These are phyloP conservation scores for Reticulitermes speratus DNA, from an alignment of 1,140 invertebrate genomes.

Conservation along the genomic window DNA sequence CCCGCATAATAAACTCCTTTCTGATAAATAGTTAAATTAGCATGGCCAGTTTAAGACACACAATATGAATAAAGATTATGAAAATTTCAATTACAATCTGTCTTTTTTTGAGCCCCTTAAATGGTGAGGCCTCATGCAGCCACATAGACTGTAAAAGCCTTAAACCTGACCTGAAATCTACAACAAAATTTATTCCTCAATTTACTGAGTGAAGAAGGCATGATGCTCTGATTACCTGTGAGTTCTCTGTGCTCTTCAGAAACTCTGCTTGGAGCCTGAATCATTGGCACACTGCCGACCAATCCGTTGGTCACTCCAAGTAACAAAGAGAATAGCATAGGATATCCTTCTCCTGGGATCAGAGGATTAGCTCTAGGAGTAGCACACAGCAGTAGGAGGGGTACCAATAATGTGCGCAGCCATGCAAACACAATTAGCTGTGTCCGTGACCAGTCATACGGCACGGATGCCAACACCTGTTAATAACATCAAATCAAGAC, in stretches of 20 bases:
- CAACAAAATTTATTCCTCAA: background rate
- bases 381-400: slow-evolving; percentile 75
- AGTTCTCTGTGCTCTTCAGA: slow-evolving; percentile 73
- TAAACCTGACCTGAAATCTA: background rate
- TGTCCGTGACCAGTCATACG: slow-evolving; percentile 74
- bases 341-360: slow-evolving; percentile 66
- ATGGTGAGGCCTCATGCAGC: too few species aligned
- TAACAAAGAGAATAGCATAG: slow-evolving; percentile 63
- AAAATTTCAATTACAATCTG: too few species aligned
- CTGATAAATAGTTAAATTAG: too few species aligned
- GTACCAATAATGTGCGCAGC: slow-evolving; percentile 70
- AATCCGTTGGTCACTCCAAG: slow-evolving; percentile 84
- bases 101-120: too few species aligned
- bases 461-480: slow-evolving; percentile 75
- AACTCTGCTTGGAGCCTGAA: slow-evolving; percentile 80
- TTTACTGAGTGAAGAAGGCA: background rate
- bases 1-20: too few species aligned
- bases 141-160: background rate
- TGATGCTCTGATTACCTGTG: slow-evolving; percentile 55
- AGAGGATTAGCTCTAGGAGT: slow-evolving; percentile 70
- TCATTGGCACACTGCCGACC: slow-evolving; percentile 88
- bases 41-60: too few species aligned
- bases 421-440: slow-evolving; percentile 71
- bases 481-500: slow-evolving; percentile 12
- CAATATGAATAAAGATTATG: too few species aligned